Conservation (phyloP, 2,113 vertebrate genomes). For the Podarcis muralis region DNA sequence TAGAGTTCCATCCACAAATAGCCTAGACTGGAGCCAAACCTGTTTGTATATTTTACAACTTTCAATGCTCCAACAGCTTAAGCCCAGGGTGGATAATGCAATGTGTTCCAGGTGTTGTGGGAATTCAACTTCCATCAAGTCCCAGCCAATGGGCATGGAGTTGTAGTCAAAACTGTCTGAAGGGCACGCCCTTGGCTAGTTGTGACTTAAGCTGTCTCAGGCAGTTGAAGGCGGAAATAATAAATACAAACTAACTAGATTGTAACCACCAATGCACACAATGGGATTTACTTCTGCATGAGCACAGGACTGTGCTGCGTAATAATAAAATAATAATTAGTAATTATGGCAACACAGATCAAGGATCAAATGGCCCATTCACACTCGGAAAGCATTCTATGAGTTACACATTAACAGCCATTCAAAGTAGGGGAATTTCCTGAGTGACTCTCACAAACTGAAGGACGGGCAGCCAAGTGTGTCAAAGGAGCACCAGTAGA, state of each 20-base stretch:
- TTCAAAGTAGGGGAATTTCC: neutral
- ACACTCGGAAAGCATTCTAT: accelerated
- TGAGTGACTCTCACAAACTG: neutral
- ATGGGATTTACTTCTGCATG: neutral
- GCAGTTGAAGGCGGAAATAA: neutral
- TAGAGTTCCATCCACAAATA: no score
- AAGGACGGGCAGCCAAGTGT: neutral
- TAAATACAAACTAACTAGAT: neutral
- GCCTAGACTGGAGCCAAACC: no score
- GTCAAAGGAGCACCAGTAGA: neutral
- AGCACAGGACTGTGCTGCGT: neutral
- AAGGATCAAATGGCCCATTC: neutral
- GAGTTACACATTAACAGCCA: conserved; percentile 34
- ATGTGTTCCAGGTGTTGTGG: neutral
- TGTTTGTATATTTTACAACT: neutral
- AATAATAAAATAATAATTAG: neutral
- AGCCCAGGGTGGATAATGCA: no score
- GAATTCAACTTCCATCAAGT: no score
- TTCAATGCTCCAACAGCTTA: neutral
- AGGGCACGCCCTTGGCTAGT: no score
- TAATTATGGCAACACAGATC: conserved; percentile 5
- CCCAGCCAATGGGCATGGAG: no score
- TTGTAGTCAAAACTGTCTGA: no score
- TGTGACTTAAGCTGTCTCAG: neutral
- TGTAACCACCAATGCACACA: neutral